Base-by-base conservation (phyloP, 1,140 invertebrate genomes). In the Drosophila orena region DNA sequence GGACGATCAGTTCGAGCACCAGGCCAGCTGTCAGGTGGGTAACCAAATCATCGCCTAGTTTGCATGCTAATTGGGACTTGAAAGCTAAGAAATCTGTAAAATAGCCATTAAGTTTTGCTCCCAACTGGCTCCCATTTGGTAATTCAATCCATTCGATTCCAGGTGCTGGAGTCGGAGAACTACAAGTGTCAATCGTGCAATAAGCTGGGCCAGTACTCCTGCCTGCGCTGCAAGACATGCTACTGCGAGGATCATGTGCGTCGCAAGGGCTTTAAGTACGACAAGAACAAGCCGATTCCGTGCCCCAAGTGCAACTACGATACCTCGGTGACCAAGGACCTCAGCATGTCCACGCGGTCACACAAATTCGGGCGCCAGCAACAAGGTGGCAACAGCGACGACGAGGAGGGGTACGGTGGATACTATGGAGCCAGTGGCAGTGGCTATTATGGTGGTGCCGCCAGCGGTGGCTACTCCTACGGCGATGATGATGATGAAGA, bases 1-100 rank as follows among this genome's bases (percentile, higher is more conserved):
- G 93, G 98, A 99, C 93, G 98, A 99, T 93, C 98, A 99, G 93
- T 99, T 99, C 94, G 98, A 99, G 92, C 98, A 99, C 93, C 98
- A 99, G 93, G 98, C 98, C 8, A 98, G 97, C 1, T 99, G 98
- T 17, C 81, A 86, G 58, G 96, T 98, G 52, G 20, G 37, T 42
- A 10, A 11, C 14, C 10, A 4, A 2, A 24, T 24, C 4, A 4
- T 24, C 24, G 4, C 4, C 24, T 4, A 24, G 4, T 5, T 24
- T 5, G 22, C 22, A 24, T 4, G 22, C 22, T 22, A 22, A 4
- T 22, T 22, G 22, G 22, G 22, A 22, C 22, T 22, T 22, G 22
- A 2, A 22, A 22, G 22, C 22, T 22, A 22, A 22, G 22, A 24
- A 24, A 24, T 4, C 4, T 24, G 24, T 24, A 4, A 30, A 30